These are phyloP conservation scores for Epinephelus moara DNA, from an alignment of 2,113 vertebrate species.

Conservation along the genomic window DNA sequence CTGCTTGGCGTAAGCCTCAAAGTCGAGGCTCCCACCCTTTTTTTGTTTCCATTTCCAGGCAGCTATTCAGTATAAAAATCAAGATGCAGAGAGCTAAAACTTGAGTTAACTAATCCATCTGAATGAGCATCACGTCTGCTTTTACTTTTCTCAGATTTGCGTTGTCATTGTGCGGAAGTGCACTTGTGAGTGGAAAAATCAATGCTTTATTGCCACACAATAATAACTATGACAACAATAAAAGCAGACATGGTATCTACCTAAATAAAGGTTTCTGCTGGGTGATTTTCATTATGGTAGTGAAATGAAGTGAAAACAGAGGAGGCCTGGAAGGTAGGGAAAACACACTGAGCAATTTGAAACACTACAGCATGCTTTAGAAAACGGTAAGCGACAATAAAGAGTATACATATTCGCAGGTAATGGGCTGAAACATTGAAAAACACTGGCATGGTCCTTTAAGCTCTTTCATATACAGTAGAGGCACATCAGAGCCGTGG, in stretches of 20 bases:
- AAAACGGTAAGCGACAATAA: slow-evolving; percentile 4
- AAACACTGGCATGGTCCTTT: neutral
- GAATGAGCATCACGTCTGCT: neutral
- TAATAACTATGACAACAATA: neutral
- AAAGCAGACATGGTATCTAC: neutral
- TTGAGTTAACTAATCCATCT: neutral
- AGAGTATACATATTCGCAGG: slow-evolving; percentile 16
- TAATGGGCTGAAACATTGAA: slow-evolving; percentile 40
- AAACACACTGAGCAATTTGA: neutral
- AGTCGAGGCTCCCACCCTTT: neutral
- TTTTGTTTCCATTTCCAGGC: neutral
- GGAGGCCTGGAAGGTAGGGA: neutral
- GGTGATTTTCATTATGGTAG: slow-evolving; percentile 15
- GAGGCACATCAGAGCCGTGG: neutral
- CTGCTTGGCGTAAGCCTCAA: slow-evolving; percentile 14
- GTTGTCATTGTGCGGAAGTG: neutral
- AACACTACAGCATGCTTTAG: neutral
- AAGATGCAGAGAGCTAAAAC: neutral
- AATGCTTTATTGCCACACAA: neutral
- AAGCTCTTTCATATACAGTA: slow-evolving; percentile 8
- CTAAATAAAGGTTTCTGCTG: neutral
- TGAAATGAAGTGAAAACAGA: slow-evolving; percentile 27
- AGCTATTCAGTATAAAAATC: neutral
- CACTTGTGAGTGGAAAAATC: slow-evolving; percentile 3
- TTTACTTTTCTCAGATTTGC: neutral